A percentile compares a stretch with the other conserved stretches of the same genome.
phyloP scores from a whole-genome alignment of 2,113 vertebrate species.

The Neodontobutis hainanensis region DNA sequence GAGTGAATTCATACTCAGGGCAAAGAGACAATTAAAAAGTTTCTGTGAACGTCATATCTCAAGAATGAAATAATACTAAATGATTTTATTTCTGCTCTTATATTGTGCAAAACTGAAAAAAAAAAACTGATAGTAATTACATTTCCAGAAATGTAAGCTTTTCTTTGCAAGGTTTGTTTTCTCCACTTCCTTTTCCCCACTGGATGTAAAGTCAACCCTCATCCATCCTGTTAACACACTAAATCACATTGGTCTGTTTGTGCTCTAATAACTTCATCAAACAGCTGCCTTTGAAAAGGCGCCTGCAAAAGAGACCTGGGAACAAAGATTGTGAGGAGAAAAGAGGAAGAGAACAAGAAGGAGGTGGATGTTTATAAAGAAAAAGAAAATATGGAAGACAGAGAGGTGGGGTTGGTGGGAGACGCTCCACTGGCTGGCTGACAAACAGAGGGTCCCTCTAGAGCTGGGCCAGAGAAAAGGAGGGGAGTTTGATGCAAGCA shows the following conservation, averaged over 20 bases:
- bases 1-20: no score
- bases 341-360: slow-evolving; percentile 29
- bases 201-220: slow-evolving; percentile 21
- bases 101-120: not conserved
- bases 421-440: slow-evolving; percentile 81
- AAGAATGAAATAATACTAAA: not conserved
- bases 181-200: slow-evolving; percentile 22
- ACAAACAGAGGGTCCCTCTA: slow-evolving; percentile 81
- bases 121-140: no score
- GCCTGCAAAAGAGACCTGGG: slow-evolving; percentile 37
- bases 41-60: no score
- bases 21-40: no score
- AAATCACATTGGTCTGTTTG: slow-evolving; percentile 18
- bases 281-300: slow-evolving; percentile 38
- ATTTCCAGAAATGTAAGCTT: slow-evolving; percentile 35
- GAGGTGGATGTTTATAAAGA: slow-evolving; percentile 48
- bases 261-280: slow-evolving; percentile 57
- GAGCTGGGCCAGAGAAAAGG: slow-evolving; percentile 70
- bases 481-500: slow-evolving; percentile 80
- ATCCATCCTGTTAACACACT: slow-evolving; percentile 21
- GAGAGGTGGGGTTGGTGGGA: slow-evolving; percentile 66
- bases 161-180: slow-evolving; percentile 42
- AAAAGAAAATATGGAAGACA: slow-evolving; percentile 40
- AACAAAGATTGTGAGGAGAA: slow-evolving; percentile 38
- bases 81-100: slow-evolving; percentile 1